phyloP scores from a whole-genome alignment of 1,140 invertebrate genomes.

The Teleopsis dalmanni region DNA sequence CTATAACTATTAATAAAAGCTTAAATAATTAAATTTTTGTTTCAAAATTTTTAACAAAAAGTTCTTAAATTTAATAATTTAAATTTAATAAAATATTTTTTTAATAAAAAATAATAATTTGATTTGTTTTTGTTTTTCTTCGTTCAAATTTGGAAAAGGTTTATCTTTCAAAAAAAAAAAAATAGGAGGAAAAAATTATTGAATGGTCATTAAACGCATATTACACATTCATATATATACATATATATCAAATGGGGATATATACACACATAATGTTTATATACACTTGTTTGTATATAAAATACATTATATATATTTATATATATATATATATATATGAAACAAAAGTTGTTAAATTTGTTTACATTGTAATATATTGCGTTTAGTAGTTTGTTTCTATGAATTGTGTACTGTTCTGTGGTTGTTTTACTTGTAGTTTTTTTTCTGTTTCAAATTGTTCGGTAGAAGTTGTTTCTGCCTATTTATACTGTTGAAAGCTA shows the following conservation, averaged over 20 bases:
- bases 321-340: background rate
- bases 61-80: constrained; percentile 10
- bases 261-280: constrained; percentile 29
- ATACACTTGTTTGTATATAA: background rate
- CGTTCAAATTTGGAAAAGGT: no score
- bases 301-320: background rate
- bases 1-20: no score
- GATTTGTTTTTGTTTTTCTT: no score
- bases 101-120: no score
- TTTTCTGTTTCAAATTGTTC: constrained; percentile 5
- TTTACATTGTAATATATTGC: background rate
- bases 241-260: constrained; percentile 41
- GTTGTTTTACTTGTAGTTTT: constrained; percentile 3
- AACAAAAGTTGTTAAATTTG: background rate
- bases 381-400: no score
- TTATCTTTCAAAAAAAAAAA: no score
- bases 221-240: constrained; percentile 17
- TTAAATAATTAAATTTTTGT: constrained; percentile 31
- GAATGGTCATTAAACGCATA: no score
- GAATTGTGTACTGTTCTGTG: background rate
- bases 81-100: constrained; percentile 17
- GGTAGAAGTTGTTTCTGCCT: constrained; percentile 2
- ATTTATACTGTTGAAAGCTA: constrained; percentile 41
- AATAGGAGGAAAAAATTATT: no score
- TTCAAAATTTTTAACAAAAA: constrained; percentile 12